A percentile compares a stretch with the other conserved stretches of the same genome.
Conservation (phyloP, 2,113 vertebrate species). For the Pterocles orientalis region DNA sequence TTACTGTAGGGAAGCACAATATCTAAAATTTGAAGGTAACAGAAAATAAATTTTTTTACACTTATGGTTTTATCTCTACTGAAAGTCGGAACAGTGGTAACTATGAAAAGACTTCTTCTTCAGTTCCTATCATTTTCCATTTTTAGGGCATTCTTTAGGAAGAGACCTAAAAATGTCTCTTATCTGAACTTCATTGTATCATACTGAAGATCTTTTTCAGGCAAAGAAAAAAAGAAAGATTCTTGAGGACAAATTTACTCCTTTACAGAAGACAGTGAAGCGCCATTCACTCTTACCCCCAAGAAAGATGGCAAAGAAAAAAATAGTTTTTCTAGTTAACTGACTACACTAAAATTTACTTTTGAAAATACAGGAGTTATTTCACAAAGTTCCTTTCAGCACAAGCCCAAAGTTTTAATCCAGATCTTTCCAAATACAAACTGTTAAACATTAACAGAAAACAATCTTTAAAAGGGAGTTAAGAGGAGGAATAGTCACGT, state of each 20-base stretch:
- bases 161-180: conserved; percentile 73
- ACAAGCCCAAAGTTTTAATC: neutral
- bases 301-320: conserved; percentile 78
- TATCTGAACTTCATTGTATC: conserved; percentile 74
- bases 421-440: neutral
- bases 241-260: conserved; percentile 51
- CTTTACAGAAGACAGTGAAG: conserved; percentile 73
- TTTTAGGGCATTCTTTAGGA: conserved; percentile 75
- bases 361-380: neutral
- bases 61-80: neutral
- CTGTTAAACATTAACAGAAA: neutral
- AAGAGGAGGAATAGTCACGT: neutral
- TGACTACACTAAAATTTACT: neutral
- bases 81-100: neutral
- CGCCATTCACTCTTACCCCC: conserved; percentile 77
- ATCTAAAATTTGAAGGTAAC: neutral
- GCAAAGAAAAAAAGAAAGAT: conserved; percentile 34
- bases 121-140: conserved; percentile 66
- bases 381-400: neutral
- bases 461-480: neutral
- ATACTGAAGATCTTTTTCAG: conserved; percentile 61
- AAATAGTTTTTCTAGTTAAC: neutral
- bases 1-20: neutral
- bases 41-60: neutral
- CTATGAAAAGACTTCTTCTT: neutral